Conservation (phyloP, 2,888 invertebrate genomes). For the Heliconius erato region DNA sequence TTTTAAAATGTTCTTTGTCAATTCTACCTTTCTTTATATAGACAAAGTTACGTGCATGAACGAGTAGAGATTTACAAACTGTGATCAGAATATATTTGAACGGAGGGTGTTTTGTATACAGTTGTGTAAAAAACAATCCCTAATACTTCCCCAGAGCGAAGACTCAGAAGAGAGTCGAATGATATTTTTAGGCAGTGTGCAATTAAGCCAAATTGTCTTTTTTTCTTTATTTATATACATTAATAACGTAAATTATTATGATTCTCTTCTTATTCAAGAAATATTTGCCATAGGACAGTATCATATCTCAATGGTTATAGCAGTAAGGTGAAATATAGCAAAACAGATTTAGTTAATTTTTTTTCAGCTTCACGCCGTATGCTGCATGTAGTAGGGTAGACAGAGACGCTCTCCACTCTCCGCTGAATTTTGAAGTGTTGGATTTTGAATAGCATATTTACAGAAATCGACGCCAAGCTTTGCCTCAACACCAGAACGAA, state of each 20-base stretch:
- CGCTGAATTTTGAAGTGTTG: too few relatives aligned
- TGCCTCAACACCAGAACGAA: too few relatives aligned
- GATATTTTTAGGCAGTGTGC: slow-evolving; percentile 6
- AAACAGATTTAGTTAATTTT: not conserved
- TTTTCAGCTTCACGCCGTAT: too few relatives aligned
- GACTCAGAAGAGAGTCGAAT: not conserved
- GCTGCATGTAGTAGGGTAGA: too few relatives aligned
- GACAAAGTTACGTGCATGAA: not conserved
- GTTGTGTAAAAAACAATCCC: slow-evolving; percentile 8
- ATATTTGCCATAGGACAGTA: not conserved
- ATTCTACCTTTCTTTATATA: not conserved
- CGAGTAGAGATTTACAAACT: not conserved
- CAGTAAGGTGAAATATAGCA: not conserved
- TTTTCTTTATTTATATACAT: not conserved
- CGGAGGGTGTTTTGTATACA: not conserved
- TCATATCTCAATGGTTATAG: not conserved
- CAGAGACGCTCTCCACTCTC: too few relatives aligned
- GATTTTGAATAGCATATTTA: too few relatives aligned
- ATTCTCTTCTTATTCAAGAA: not conserved
- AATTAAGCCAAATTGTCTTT: not conserved
- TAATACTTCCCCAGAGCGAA: not conserved
- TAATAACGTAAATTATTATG: not conserved
- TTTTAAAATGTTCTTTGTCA: not conserved
- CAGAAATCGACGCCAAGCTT: too few relatives aligned
- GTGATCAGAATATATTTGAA: not conserved